Evolutionary conservation across 2,888 invertebrate species (phyloP).

Genomic region (Oasisia sp.): DNA sequence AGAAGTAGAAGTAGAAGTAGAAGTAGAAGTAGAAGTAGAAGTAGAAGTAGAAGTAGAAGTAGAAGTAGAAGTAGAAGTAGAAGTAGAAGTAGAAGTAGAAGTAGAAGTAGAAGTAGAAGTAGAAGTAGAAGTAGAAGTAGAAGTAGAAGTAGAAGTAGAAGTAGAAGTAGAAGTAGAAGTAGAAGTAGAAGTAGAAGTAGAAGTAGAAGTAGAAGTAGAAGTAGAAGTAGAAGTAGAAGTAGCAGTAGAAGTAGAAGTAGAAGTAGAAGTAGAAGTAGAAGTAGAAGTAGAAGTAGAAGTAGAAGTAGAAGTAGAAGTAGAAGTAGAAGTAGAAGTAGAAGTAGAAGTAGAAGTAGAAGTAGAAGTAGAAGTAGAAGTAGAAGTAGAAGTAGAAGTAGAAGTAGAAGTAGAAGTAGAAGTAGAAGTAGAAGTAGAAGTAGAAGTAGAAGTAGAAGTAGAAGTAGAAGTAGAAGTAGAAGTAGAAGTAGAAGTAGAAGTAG

Average conservation of each 20-base stretch:
- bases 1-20: constrained; percentile 34
- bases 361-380: constrained; percentile 24
- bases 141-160: constrained; percentile 23
- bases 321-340: constrained; percentile 24
- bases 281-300: constrained; percentile 17
- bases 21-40: constrained; percentile 29
- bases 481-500: constrained; percentile 29
- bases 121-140: constrained; percentile 25
- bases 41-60: constrained; percentile 18
- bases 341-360: constrained; percentile 24
- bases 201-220: no score
- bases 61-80: constrained; percentile 21
- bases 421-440: no score
- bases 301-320: constrained; percentile 26
- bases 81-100: constrained; percentile 20
- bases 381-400: background rate
- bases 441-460: no score
- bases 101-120: constrained; percentile 23
- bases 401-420: no score
- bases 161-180: constrained; percentile 21
- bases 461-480: constrained; percentile 8
- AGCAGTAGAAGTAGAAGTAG: no score
- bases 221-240: no score
- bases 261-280: no score
- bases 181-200: background rate